These are phyloP conservation scores for Mayetiola destructor DNA, from an alignment of 2,888 invertebrate genomes.

Conservation along the genomic window DNA sequence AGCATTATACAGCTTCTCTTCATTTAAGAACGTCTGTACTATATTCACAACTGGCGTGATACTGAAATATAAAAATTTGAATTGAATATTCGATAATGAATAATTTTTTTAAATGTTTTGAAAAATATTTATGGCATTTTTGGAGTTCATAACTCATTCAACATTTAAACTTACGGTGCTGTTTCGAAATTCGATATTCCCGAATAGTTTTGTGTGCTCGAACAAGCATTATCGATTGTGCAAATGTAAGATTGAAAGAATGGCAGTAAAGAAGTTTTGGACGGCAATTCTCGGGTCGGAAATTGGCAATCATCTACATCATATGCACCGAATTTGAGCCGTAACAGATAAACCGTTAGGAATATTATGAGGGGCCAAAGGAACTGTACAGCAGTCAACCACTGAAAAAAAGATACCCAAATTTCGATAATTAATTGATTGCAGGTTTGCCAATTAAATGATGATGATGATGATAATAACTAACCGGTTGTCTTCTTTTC, in stretches of 20 bases:
- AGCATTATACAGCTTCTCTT: conserved; percentile 28
- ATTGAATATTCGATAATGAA: no score
- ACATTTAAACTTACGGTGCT: conserved; percentile 49
- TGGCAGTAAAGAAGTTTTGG: conserved; percentile 52
- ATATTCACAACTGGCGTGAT: conserved; percentile 32
- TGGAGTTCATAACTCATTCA: no score
- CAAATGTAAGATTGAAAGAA: conserved; percentile 72
- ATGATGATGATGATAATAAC: conserved; percentile 14
- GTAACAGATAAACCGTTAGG: conserved; percentile 30
- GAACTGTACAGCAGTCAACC: conserved; percentile 29
- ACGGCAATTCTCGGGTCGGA: conserved; percentile 44
- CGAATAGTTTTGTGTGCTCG: conserved; percentile 37
- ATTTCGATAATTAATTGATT: background rate
- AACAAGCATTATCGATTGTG: conserved; percentile 49
- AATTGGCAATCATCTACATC: conserved; percentile 31
- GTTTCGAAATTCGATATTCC: conserved; percentile 45
- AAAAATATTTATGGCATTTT: no score
- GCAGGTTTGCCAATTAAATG: background rate
- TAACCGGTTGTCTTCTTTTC: conserved; percentile 31
- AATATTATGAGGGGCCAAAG: conserved; percentile 31
- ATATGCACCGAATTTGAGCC: conserved; percentile 29
- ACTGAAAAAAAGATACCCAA: conserved; percentile 22
- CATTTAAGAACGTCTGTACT: conserved; percentile 32
- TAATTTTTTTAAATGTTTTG: no score
- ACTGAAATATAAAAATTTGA: conserved; percentile 20